A percentile compares a stretch with the other conserved stretches of the same genome.
Evolutionary conservation across 1,140 invertebrate genomes (phyloP).

Genomic region (Prorops nasuta): DNA sequence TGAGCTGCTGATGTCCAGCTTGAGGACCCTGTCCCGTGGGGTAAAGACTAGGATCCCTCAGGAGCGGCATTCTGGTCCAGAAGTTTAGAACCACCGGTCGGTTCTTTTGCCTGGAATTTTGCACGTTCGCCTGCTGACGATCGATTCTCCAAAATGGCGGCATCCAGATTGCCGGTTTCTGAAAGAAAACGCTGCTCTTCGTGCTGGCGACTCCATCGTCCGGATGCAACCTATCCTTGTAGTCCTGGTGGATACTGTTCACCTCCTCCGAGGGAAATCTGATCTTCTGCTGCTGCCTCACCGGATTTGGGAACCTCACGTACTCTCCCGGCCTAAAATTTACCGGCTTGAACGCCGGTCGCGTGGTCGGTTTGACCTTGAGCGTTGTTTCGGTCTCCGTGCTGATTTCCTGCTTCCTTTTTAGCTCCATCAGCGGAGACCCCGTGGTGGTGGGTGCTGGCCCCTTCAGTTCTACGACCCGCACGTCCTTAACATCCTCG

Average conservation of each 20-base stretch:
- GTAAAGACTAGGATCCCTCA: constrained; percentile 34
- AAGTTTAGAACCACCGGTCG: constrained; percentile 35
- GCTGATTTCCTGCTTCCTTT: constrained; percentile 7
- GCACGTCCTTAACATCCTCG: no score
- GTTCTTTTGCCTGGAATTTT: constrained; percentile 20
- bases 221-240: constrained; percentile 26
- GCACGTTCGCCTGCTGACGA: constrained; percentile 17
- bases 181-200: constrained; percentile 33
- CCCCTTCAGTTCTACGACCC: constrained; percentile 16
- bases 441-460: constrained; percentile 16
- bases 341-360: no score
- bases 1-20: constrained; percentile 18
- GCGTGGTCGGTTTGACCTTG: no score
- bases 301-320: constrained; percentile 34
- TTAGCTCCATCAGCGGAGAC: no score
- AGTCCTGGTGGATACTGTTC: constrained; percentile 46
- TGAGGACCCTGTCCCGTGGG: constrained; percentile 25
- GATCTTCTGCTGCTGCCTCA: constrained; percentile 23
- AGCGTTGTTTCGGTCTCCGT: constrained; percentile 11
- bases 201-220: constrained; percentile 25
- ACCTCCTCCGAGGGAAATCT: constrained; percentile 44
- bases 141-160: constrained; percentile 21
- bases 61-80: constrained; percentile 41
- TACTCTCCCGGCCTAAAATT: constrained; percentile 18
- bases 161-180: constrained; percentile 30